Evolutionary conservation across 2,888 invertebrate genomes (phyloP), one percentile per base, ranked within the genome.

Genomic region (Cryptus armator): DNA sequence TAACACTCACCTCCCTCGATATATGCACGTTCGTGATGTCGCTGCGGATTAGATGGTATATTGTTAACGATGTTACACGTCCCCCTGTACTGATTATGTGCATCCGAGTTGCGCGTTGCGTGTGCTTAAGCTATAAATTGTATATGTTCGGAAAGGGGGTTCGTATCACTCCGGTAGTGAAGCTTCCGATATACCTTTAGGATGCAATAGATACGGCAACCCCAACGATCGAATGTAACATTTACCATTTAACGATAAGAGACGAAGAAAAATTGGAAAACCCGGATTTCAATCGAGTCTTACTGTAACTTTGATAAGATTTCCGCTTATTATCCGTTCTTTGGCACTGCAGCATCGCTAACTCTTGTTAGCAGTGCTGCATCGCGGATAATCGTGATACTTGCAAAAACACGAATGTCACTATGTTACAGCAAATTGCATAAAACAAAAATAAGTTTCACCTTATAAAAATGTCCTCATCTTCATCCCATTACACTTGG

Each of bases 41-140:
- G 56, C 66, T 67, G 14, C 56, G 37, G 80, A 74, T 74, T 67
- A 80, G 80, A 80, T 56, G 43, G 43, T 66, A 64, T 59, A 74
- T 80, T 56, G 80, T 74, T 74, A 67, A 80, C 66, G 29, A 74
- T 46, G 67, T 80, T 48, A 80, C 64, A 53, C 80, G 72, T 75
- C 48, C 48, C 56, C 6, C 19, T 16, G 12, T 56, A 51, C 62
- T 67, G 66, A 67, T 56, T 16, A 67, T 53, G 32, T 53, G 32
- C 56, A 74, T 16, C 74, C 43, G 6, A 56, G 62, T 29, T 14
- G 12, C 62, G 51, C 14, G 29, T 70, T 43, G 29, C 29, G 43
- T 51, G 29, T 51, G 19, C 16, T 43, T 19, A 53, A 46, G 68
- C 48, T 62, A 43, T 37, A 74, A 83, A 62, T 75, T 79, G 2